Conservation (phyloP, 2,797 vertebrate genomes). For the Scleropages formosus region DNA sequence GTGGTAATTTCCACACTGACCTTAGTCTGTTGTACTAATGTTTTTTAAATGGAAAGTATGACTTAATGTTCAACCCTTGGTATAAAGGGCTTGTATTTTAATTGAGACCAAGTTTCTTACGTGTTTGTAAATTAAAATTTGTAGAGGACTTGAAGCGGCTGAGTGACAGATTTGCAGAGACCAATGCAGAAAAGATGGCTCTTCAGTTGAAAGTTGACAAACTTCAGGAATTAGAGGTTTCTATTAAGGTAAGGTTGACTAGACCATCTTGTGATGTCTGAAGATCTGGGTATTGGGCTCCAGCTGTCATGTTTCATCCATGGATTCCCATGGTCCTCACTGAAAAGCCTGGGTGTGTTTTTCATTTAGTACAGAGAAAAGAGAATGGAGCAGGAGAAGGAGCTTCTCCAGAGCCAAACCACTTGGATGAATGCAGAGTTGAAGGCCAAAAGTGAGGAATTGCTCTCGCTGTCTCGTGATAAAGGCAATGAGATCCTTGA, state of each 20-base stretch:
- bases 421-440: constrained; percentile 87
- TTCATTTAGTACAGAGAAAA: constrained; percentile 84
- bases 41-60: no score
- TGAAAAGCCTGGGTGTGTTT: background rate
- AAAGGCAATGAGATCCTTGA: constrained; percentile 91
- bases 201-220: constrained; percentile 89
- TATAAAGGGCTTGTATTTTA: no score
- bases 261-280: background rate
- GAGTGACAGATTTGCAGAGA: constrained; percentile 85
- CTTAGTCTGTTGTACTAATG: no score
- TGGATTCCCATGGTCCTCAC: background rate
- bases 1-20: no score
- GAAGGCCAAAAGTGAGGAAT: constrained; percentile 89
- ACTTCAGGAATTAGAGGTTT: constrained; percentile 86
- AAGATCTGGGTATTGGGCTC: background rate
- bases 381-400: constrained; percentile 93
- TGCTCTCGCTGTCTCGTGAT: constrained; percentile 82
- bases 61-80: no score
- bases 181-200: constrained; percentile 78
- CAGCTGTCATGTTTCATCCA: background rate
- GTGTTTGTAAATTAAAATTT: background rate
- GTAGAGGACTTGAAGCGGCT: constrained; percentile 87
- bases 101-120: background rate
- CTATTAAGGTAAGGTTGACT: constrained; percentile 78
- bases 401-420: constrained; percentile 81